These are phyloP conservation scores for Thecocarcelia acutangulata DNA, from an alignment of 2,888 invertebrate species.

Conservation along the genomic window DNA sequence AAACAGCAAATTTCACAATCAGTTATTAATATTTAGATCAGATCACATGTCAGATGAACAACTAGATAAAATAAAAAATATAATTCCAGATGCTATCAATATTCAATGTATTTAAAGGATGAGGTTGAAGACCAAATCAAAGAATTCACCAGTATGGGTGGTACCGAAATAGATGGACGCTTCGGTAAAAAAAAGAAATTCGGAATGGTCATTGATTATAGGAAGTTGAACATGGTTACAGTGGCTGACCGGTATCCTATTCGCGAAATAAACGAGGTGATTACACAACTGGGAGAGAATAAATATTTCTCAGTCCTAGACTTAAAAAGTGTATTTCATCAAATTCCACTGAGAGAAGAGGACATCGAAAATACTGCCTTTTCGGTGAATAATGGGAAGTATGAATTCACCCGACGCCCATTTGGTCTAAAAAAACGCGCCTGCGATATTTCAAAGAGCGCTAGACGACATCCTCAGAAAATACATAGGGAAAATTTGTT, in stretches of 20 bases:
- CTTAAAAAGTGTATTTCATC: not conserved
- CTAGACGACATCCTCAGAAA: no score
- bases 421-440: not conserved
- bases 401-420: not conserved
- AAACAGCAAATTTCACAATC: constrained; percentile 8
- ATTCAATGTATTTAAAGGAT: not conserved
- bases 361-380: constrained; percentile 4
- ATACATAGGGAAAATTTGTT: no score
- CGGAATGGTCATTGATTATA: not conserved
- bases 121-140: not conserved
- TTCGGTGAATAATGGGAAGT: not conserved
- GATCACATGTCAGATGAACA: not conserved
- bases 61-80: no score
- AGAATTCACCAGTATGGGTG: constrained; percentile 2
- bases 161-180: constrained; percentile 3
- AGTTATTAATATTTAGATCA: not conserved
- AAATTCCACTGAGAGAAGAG: constrained; percentile 15
- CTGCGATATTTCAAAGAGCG: no score
- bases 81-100: constrained; percentile 11
- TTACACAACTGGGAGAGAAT: constrained; percentile 5
- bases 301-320: constrained; percentile 1
- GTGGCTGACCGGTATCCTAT: not conserved
- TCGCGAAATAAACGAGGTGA: constrained; percentile 9
- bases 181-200: not conserved
- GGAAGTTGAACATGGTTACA: not conserved